These are phyloP conservation scores for Galeopterus variegatus DNA, from an alignment of 2,113 vertebrate genomes.

Conservation along the genomic window DNA sequence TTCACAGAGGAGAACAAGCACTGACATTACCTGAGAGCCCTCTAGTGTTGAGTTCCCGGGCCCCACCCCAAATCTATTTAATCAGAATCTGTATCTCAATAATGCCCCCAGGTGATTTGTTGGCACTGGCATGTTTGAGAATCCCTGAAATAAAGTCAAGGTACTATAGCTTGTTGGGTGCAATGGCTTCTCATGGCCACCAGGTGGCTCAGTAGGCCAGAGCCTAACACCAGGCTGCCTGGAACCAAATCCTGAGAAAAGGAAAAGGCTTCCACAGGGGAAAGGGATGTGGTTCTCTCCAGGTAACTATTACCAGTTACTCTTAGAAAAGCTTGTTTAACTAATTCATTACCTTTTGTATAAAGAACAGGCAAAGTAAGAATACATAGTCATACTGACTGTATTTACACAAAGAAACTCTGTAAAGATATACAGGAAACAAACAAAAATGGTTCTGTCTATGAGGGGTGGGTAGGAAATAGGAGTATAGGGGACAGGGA, in stretches of 20 bases:
- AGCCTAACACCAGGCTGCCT: neutral
- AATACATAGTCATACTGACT: neutral
- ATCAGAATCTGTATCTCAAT: neutral
- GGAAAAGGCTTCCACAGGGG: neutral
- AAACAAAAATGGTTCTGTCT: neutral
- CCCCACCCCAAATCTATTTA: neutral
- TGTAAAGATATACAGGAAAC: neutral
- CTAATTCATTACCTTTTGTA: neutral
- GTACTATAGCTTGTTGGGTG: neutral
- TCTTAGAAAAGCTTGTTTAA: neutral
- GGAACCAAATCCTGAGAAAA: neutral
- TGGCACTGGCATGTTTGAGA: neutral
- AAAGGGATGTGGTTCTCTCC: neutral
- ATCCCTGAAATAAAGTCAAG: neutral
- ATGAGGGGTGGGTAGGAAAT: fast-evolving
- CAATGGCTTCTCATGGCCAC: neutral
- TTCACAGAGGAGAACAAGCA: neutral
- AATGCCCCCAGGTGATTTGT: neutral
- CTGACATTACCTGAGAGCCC: neutral
- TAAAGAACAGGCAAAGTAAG: neutral
- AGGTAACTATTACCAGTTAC: neutral
- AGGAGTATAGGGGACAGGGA: too few relatives aligned
- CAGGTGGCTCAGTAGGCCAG: constrained; percentile 32
- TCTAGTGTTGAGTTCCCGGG: neutral
- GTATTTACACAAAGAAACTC: neutral